These are phyloP conservation scores for Tylochromis polylepis DNA, from an alignment of 2,113 vertebrate genomes.

Conservation along the genomic window DNA sequence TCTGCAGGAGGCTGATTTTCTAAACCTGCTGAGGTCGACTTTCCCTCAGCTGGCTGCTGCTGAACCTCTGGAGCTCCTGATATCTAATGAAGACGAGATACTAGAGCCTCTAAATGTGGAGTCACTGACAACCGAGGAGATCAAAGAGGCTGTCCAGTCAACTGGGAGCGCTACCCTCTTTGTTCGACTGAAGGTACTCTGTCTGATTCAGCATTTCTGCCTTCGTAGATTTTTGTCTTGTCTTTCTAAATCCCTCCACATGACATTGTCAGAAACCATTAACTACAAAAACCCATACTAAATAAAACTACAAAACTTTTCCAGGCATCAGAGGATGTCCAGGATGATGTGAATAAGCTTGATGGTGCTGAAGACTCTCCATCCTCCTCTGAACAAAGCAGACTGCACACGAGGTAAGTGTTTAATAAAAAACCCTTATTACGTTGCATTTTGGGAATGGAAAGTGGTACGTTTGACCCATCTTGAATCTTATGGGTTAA, in stretches of 20 bases:
- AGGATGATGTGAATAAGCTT: not conserved
- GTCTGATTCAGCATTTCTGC: not conserved
- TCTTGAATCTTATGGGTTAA: not conserved
- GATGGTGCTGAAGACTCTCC: not conserved
- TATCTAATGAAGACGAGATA: not conserved
- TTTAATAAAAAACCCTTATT: not conserved
- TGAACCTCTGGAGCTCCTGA: not conserved
- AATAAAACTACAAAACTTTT: not conserved
- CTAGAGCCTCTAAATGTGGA: not conserved
- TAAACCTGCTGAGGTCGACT: not conserved
- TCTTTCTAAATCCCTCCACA: not conserved
- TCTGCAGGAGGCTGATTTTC: not conserved
- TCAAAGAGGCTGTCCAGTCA: not conserved
- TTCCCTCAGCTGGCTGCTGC: not conserved
- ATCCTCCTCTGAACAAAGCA: not conserved
- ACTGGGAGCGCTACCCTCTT: not conserved
- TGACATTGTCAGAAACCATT: not conserved
- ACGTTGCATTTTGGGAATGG: not conserved
- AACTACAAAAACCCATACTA: not conserved
- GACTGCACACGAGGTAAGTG: not conserved
- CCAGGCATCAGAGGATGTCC: not conserved
- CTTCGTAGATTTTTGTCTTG: not conserved
- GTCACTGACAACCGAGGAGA: not conserved
- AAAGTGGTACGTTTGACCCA: not conserved
- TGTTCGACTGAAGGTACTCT: not conserved